These are phyloP conservation scores for Marisa cornuarietis DNA, from an alignment of 1,140 invertebrate species.

Conservation along the genomic window DNA sequence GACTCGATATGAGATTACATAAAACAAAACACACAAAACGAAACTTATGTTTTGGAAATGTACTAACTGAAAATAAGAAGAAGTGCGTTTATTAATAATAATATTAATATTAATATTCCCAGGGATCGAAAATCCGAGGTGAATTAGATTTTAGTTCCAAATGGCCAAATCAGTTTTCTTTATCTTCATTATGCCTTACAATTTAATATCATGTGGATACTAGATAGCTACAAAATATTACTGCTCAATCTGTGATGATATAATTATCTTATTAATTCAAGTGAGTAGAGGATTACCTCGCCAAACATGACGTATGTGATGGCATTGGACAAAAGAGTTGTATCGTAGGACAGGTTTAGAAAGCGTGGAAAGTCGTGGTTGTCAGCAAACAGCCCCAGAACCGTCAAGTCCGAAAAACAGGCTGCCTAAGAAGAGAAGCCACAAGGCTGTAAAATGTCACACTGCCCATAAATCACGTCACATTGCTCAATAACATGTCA, in stretches of 20 bases:
- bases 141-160: too few relatives aligned
- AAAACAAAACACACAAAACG: too few relatives aligned
- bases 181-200: neutral
- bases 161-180: neutral
- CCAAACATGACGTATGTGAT: constrained; percentile 32
- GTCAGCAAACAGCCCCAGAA: constrained; percentile 37
- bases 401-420: constrained; percentile 29
- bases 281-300: constrained; percentile 22
- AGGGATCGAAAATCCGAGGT: neutral
- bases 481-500: too few relatives aligned
- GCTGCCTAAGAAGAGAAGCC: constrained; percentile 17
- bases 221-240: too few relatives aligned
- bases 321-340: constrained; percentile 28
- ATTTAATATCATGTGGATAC: neutral
- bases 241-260: too few relatives aligned
- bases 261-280: neutral
- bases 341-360: constrained; percentile 22
- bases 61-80: too few relatives aligned
- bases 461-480: too few relatives aligned
- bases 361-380: constrained; percentile 44
- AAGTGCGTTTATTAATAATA: too few relatives aligned
- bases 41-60: too few relatives aligned
- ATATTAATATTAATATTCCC: too few relatives aligned
- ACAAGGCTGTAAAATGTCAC: too few relatives aligned
- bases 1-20: too few relatives aligned